Percentiles rank a stretch among this genome's conserved stretches.
phyloP scores from a whole-genome alignment of 1,140 invertebrate genomes.

The Holcopasites calliopsidis region DNA sequence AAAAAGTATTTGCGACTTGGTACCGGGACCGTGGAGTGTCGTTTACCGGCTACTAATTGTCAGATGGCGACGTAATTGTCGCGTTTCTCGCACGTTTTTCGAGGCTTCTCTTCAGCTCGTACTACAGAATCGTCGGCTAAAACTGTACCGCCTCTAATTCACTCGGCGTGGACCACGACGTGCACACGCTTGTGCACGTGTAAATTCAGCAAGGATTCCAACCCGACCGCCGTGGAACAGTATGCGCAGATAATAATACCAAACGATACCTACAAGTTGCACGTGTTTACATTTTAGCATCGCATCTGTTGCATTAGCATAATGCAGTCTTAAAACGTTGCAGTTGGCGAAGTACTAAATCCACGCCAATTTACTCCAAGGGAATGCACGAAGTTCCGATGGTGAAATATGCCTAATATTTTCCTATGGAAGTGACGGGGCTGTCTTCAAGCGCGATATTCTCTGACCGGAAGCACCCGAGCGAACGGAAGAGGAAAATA shows the following conservation, averaged over 20 bases:
- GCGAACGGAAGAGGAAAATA: slow-evolving; percentile 41
- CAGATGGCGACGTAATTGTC: slow-evolving; percentile 76
- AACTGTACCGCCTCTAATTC: slow-evolving; percentile 68
- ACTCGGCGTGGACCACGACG: slow-evolving; percentile 47
- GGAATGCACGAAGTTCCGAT: too few relatives aligned
- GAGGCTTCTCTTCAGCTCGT: slow-evolving; percentile 31
- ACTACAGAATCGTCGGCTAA: slow-evolving; percentile 60
- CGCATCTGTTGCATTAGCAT: slow-evolving; percentile 4
- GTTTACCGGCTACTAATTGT: slow-evolving; percentile 76
- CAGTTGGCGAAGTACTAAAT: background rate
- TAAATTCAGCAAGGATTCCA: slow-evolving; percentile 46
- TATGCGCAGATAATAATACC: slow-evolving; percentile 37
- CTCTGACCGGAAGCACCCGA: slow-evolving; percentile 16
- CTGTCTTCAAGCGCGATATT: too few relatives aligned
- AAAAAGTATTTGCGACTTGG: slow-evolving; percentile 67
- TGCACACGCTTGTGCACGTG: slow-evolving; percentile 25
- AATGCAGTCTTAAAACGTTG: background rate
- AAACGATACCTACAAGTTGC: slow-evolving; percentile 19
- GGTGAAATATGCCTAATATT: too few relatives aligned
- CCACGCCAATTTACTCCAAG: background rate
- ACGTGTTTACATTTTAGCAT: slow-evolving; percentile 8
- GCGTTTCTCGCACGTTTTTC: slow-evolving; percentile 68
- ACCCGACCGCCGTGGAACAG: slow-evolving; percentile 18
- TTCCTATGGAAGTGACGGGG: too few relatives aligned
- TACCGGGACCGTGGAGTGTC: slow-evolving; percentile 48